phyloP scores from a whole-genome alignment of 2,113 vertebrate species.

The Anguilla japonica region DNA sequence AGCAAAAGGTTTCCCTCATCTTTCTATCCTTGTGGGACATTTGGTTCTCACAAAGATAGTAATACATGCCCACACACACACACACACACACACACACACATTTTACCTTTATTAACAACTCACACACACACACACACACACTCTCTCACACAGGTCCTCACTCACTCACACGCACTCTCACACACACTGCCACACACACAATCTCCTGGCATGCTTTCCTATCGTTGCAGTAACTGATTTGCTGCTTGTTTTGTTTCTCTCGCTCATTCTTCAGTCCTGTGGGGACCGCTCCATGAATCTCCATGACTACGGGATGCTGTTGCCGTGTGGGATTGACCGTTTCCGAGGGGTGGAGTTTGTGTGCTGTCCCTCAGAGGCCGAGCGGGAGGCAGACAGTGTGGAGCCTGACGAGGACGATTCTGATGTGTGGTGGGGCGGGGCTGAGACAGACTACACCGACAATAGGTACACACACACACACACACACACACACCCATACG shows the following conservation, averaged over 20 bases:
- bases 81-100: background rate
- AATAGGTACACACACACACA: constrained; percentile 73
- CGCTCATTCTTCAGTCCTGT: constrained; percentile 74
- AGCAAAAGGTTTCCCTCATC: too few species aligned
- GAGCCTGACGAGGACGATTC: constrained; percentile 91
- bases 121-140: too few species aligned
- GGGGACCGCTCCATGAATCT: constrained; percentile 94
- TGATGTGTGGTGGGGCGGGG: constrained; percentile 97
- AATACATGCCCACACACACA: too few species aligned
- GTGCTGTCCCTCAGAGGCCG: constrained; percentile 86
- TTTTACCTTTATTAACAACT: too few species aligned
- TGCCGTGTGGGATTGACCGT: constrained; percentile 94
- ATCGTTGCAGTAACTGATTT: background rate
- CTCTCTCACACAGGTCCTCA: too few species aligned
- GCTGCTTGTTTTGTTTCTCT: background rate
- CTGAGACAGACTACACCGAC: constrained; percentile 89
- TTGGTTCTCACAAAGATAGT: too few species aligned
- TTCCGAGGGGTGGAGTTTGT: constrained; percentile 98
- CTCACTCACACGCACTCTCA: too few species aligned
- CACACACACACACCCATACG: background rate
- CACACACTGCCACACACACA: background rate
- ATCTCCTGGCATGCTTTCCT: too few species aligned
- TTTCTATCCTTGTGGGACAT: too few species aligned
- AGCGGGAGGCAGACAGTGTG: constrained; percentile 76
- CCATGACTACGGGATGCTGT: constrained; percentile 93